A percentile compares a stretch with the other conserved stretches of the same genome.
Evolutionary conservation across 2,113 vertebrate species (phyloP).

Genomic region (Alligator sinensis): DNA sequence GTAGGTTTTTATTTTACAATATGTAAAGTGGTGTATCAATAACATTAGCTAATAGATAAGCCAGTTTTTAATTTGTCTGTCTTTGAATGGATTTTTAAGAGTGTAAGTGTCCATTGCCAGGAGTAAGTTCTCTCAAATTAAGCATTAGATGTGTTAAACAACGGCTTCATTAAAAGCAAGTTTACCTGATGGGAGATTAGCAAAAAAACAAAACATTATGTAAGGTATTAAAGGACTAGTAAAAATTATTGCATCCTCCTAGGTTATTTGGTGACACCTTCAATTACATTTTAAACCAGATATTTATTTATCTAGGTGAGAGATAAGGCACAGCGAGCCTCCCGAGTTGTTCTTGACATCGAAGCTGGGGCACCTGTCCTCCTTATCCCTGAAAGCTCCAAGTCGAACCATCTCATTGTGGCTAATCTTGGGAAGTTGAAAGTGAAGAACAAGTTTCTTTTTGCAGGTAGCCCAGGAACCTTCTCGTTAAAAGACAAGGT

Average conservation of each 20-base stretch:
- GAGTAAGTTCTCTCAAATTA: background rate
- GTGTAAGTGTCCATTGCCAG: too few species aligned
- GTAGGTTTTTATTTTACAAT: background rate
- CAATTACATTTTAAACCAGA: background rate
- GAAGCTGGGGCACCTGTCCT: conserved; percentile 95
- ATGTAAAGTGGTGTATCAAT: background rate
- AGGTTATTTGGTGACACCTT: background rate
- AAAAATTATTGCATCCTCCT: background rate
- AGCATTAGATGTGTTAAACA: background rate
- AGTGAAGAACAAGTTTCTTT: conserved; percentile 92
- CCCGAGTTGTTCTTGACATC: conserved; percentile 92
- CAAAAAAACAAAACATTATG: background rate
- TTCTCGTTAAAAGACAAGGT: conserved; percentile 96
- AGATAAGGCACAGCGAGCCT: conserved; percentile 89
- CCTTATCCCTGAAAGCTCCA: conserved; percentile 94
- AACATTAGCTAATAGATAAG: background rate
- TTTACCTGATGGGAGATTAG: background rate
- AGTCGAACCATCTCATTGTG: conserved; percentile 90
- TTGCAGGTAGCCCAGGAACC: conserved; percentile 87
- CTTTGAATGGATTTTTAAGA: background rate
- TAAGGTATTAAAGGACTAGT: background rate
- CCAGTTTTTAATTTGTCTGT: too few species aligned
- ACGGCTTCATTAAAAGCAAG: background rate
- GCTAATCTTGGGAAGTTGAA: conserved; percentile 95
- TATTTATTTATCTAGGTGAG: conserved; percentile 83